These are phyloP conservation scores for Camponotus fellah DNA, from an alignment of 2,888 invertebrate species.

Conservation along the genomic window DNA sequence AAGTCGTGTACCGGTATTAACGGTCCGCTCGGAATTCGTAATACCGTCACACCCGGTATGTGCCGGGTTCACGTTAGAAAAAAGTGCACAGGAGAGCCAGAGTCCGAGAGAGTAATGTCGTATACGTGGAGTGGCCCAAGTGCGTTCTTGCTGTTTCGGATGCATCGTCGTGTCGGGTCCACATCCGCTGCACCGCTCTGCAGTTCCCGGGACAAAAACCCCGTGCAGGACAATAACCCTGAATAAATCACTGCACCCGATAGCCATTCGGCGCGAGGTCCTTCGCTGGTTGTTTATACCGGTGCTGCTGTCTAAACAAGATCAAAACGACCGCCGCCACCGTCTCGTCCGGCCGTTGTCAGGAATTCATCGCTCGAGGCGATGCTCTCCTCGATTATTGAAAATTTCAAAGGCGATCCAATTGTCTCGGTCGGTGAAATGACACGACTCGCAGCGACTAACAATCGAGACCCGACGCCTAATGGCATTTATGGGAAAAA, in stretches of 20 bases:
- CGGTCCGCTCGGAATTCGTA: constrained; percentile 42
- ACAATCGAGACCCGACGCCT: constrained; percentile 25
- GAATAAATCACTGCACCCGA: constrained; percentile 79
- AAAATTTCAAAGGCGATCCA: constrained; percentile 54
- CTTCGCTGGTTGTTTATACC: constrained; percentile 59
- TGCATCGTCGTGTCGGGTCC: constrained; percentile 22
- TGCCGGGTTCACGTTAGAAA: constrained; percentile 62
- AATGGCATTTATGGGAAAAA: constrained; percentile 27
- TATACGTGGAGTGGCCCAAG: constrained; percentile 58
- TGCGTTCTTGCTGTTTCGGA: constrained; percentile 72
- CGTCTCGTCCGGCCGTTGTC: constrained; percentile 29
- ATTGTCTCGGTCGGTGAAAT: constrained; percentile 31
- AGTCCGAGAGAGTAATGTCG: constrained; percentile 66
- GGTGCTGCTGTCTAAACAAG: constrained; percentile 67
- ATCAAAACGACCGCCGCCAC: constrained; percentile 70
- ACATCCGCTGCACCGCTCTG: constrained; percentile 36
- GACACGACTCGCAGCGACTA: constrained; percentile 28
- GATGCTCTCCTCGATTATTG: constrained; percentile 42
- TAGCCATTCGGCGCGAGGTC: constrained; percentile 67
- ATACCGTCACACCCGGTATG: constrained; percentile 63
- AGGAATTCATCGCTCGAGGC: constrained; percentile 44
- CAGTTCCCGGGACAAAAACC: constrained; percentile 75
- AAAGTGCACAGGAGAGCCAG: constrained; percentile 50
- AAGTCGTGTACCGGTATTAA: constrained; percentile 36
- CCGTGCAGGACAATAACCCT: constrained; percentile 81